Conservation (phyloP, 2,888 invertebrate species). For the Phrixothrix hirtus region DNA sequence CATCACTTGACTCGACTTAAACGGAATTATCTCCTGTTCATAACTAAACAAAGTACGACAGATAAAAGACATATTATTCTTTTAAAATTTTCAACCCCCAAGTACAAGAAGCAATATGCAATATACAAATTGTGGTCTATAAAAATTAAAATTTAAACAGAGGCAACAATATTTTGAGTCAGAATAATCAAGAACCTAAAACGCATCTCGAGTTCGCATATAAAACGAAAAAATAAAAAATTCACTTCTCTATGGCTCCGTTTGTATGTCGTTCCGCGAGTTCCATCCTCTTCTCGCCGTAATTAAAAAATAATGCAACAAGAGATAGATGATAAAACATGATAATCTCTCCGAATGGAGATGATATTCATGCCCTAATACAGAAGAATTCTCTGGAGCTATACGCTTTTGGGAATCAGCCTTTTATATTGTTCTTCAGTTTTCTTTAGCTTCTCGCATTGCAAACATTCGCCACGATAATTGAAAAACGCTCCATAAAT, state of each 20-base stretch:
- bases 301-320: conserved; percentile 24
- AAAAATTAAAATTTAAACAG: conserved; percentile 18
- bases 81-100: conserved; percentile 12
- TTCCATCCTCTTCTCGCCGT: conserved; percentile 10
- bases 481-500: conserved; percentile 25
- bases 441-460: conserved; percentile 23
- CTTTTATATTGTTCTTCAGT: conserved; percentile 19
- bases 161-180: conserved; percentile 9
- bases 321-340: conserved; percentile 22
- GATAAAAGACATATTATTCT: conserved; percentile 7
- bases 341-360: conserved; percentile 22
- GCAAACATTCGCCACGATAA: conserved; percentile 22
- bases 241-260: conserved; percentile 10
- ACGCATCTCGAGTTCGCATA: conserved; percentile 11
- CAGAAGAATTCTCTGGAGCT: conserved; percentile 17
- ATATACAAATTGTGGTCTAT: not conserved
- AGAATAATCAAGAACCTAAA: conserved; percentile 12
- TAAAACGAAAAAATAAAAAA: conserved; percentile 19
- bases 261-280: conserved; percentile 6
- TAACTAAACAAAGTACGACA: conserved; percentile 3
- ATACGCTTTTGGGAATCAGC: conserved; percentile 23
- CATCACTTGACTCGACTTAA: not conserved
- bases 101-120: not conserved
- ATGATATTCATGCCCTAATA: conserved; percentile 26
- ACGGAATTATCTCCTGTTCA: conserved; percentile 6